Evolutionary conservation across 2,888 invertebrate genomes (phyloP), one percentile per base, ranked within the genome.

Genomic region (Drosophila subsilvestris): DNA sequence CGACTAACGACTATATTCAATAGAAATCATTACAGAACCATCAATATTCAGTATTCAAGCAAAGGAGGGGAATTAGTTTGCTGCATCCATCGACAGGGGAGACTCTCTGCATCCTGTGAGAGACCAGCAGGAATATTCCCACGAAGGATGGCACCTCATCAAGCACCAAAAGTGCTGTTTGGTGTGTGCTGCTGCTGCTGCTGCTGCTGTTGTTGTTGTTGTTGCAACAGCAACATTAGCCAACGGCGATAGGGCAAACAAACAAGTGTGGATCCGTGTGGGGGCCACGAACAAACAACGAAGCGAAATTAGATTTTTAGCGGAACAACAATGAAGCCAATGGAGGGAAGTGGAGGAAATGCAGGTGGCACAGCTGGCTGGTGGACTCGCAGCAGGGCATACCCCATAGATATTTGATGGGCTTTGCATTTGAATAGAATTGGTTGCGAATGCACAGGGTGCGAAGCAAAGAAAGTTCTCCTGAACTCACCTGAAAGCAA

Each of bases 271-370:
- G 14, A 37, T 6, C 37, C 37, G 14, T 37, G n/a, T 37, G n/a
- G 14, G 20, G 25, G 53, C 27, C 53, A 53, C 22, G 32, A 20
- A 42, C 12, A 32, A 42, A 25, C 37, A 53, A 27, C 48, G 75
- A 48, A 37, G 58, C 75, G 61, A 77, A 77, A 74, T 76, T 77
- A 78, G 63, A 47, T 61, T 76, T 55, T 12, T 17, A 37, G 37
- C 37, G 37, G n/a, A 37, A n/a, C 37, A 37, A 37, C 14, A 37
- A 37, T 37, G 37, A 14, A 37, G 37, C 20, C 1, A 20, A 20
- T 14, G 14, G 32, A 6, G 25, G 25, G 6, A 7, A 2, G 14
- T 6, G n/a, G 37, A 22, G 22, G 25, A 1, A 22, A 20, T 4
- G 22, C 14, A 14, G 6, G 37, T 2, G 14, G 37, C 32, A 14